phyloP scores from a whole-genome alignment of 2,888 invertebrate genomes.

The Drosophila lacicola region DNA sequence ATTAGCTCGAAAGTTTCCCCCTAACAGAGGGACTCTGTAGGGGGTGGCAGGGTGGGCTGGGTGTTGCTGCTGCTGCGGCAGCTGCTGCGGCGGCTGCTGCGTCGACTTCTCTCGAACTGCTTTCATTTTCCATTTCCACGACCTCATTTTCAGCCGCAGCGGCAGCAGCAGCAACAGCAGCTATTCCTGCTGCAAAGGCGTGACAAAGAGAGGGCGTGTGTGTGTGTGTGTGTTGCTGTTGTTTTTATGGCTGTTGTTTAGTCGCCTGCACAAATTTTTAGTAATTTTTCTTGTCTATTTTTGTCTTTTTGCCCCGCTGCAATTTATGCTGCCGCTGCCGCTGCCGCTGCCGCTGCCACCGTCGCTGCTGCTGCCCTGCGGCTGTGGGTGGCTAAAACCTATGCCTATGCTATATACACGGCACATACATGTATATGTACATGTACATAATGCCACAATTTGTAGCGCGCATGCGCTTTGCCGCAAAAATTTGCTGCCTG shows the following conservation, averaged over 20 bases:
- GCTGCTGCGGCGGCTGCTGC: too few species aligned
- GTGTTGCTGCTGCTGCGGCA: not conserved
- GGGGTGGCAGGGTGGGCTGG: too few species aligned
- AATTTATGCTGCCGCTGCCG: constrained; percentile 55
- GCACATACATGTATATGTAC: not conserved
- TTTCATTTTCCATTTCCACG: constrained; percentile 85
- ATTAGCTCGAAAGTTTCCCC: constrained; percentile 31
- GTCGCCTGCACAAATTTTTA: constrained; percentile 50
- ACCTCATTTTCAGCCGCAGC: constrained; percentile 78
- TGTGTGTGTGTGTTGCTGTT: constrained; percentile 10
- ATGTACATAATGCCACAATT: constrained; percentile 26
- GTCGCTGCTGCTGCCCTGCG: constrained; percentile 42
- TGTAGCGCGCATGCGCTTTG: constrained; percentile 64
- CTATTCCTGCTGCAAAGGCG: constrained; percentile 14
- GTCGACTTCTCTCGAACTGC: constrained; percentile 73
- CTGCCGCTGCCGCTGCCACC: not conserved
- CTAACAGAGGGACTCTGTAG: not conserved
- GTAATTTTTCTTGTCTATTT: constrained; percentile 50
- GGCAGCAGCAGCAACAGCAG: constrained; percentile 20
- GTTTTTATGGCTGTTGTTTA: constrained; percentile 29
- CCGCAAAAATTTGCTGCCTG: constrained; percentile 40
- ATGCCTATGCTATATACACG: constrained; percentile 32
- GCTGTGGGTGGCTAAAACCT: constrained; percentile 69
- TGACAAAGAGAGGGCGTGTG: not conserved
- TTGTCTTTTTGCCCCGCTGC: constrained; percentile 36